phyloP scores from a whole-genome alignment of 2,888 invertebrate species.

The Dasypolia templi region DNA sequence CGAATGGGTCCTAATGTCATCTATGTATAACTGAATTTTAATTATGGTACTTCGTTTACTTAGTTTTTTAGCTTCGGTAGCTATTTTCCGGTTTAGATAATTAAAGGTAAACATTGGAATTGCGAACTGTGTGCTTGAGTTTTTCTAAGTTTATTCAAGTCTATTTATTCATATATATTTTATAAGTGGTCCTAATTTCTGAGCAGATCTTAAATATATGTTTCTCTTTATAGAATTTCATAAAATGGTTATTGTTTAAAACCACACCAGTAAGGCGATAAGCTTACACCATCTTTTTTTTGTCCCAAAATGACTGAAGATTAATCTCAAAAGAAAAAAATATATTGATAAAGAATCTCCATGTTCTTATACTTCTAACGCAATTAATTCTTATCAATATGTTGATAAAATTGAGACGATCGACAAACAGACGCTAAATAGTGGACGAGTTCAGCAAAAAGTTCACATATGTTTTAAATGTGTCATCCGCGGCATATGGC shows the following conservation, averaged over 20 bases:
- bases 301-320: not conserved
- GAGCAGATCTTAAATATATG: not conserved
- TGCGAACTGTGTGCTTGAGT: not conserved
- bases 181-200: not conserved
- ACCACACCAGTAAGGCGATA: not conserved
- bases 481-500: slow-evolving; percentile 81
- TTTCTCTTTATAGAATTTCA: not conserved
- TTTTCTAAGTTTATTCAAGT: not conserved
- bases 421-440: slow-evolving; percentile 68
- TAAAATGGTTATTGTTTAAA: not conserved
- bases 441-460: slow-evolving; percentile 71
- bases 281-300: not conserved
- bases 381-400: slow-evolving; percentile 71
- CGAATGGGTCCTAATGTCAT: slow-evolving; percentile 66
- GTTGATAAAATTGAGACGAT: slow-evolving; percentile 71
- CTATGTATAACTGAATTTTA: slow-evolving; percentile 66
- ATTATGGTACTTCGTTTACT: slow-evolving; percentile 55
- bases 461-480: slow-evolving; percentile 79
- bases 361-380: slow-evolving; percentile 40
- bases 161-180: not conserved
- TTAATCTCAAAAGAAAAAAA: slow-evolving; percentile 16
- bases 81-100: slow-evolving; percentile 35
- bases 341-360: slow-evolving; percentile 29
- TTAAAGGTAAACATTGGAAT: slow-evolving; percentile 2
- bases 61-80: slow-evolving; percentile 40